Evolutionary conservation across 2,888 invertebrate genomes (phyloP).

Genomic region (Luffia ferchaultella): DNA sequence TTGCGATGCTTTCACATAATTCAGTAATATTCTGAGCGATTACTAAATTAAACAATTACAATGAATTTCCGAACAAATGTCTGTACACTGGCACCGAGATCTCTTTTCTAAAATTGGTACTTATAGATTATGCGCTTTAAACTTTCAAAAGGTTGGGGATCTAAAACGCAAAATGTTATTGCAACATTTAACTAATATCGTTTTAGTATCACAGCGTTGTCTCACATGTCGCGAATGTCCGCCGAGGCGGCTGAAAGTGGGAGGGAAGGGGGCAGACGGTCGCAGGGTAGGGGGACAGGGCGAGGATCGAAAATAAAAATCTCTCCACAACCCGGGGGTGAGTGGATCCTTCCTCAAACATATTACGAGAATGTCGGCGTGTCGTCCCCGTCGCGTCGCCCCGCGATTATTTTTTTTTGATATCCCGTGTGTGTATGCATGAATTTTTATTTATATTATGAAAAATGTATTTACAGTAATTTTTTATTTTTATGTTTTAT

Average conservation of each 20-base stretch:
- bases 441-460: conserved; percentile 12
- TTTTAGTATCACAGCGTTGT: background rate
- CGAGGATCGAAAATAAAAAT: conserved; percentile 59
- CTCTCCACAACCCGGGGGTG: conserved; percentile 7
- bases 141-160: no score
- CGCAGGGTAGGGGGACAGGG: conserved; percentile 28
- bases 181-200: background rate
- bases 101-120: no score
- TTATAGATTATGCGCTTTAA: no score
- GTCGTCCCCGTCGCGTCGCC: conserved; percentile 31
- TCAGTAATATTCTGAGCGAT: no score
- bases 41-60: no score
- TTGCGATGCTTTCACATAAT: no score
- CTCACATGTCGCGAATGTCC: conserved; percentile 26
- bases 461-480: no score
- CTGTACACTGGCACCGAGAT: no score
- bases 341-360: conserved; percentile 6
- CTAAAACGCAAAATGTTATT: no score
- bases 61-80: no score
- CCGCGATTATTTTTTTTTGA: conserved; percentile 34
- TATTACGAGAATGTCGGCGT: conserved; percentile 40
- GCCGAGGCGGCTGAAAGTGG: conserved; percentile 21
- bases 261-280: conserved; percentile 12
- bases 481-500: no score
- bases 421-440: conserved; percentile 13